Evolutionary conservation across 2,797 vertebrate genomes (phyloP).

Genomic region (Synanceia verrucosa): DNA sequence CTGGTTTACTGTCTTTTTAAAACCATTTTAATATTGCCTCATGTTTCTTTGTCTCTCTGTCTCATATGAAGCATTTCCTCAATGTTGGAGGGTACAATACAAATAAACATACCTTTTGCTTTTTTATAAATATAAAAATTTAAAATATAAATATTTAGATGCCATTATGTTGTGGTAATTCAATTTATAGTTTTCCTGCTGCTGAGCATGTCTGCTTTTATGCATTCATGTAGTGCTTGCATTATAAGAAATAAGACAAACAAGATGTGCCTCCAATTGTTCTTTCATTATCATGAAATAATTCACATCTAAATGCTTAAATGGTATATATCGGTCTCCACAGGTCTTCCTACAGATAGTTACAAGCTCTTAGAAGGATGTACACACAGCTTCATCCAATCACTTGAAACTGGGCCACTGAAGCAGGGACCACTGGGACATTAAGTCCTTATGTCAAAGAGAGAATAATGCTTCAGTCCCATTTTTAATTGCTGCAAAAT

Average conservation of each 20-base stretch:
- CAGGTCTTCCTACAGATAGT: background rate
- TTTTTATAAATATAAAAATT: too few species aligned
- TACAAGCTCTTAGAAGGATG: background rate
- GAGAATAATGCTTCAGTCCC: conserved; percentile 14
- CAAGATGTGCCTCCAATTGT: background rate
- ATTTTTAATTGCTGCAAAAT: conserved; percentile 35
- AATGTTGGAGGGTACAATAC: background rate
- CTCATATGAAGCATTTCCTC: background rate
- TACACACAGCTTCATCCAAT: conserved; percentile 1
- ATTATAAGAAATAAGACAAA: background rate
- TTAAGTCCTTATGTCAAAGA: conserved; percentile 17
- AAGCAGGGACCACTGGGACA: conserved; percentile 20
- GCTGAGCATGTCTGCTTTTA: background rate
- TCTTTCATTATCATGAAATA: background rate
- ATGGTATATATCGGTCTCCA: background rate
- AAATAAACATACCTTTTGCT: background rate
- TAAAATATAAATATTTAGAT: conserved; percentile 17
- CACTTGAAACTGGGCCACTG: conserved; percentile 15
- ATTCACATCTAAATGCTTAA: background rate
- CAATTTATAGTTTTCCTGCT: conserved; percentile 1
- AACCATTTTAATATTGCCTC: background rate
- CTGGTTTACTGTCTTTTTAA: background rate
- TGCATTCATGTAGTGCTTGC: background rate
- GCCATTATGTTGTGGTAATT: background rate
- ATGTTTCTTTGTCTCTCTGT: background rate